phyloP scores from a whole-genome alignment of 2,797 vertebrate genomes.

The Aeoliscus strigatus region DNA sequence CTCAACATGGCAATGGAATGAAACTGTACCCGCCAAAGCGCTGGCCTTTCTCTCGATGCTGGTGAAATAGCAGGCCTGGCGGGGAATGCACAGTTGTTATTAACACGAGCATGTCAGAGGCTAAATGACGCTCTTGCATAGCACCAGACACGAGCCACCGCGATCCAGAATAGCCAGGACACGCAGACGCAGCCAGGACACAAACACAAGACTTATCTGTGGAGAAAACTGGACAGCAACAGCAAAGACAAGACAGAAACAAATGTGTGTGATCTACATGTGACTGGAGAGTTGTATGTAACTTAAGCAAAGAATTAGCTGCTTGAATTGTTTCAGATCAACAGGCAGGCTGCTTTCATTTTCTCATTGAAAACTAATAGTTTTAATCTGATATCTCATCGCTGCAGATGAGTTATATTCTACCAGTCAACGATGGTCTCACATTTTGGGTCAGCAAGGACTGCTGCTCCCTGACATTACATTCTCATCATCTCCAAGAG shows the following conservation, averaged over 20 bases:
- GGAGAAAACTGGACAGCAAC: slow-evolving; percentile 5
- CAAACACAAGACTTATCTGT: neutral
- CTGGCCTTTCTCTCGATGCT: slow-evolving; percentile 28
- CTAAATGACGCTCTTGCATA: slow-evolving; percentile 28
- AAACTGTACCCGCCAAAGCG: slow-evolving; percentile 46
- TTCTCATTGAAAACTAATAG: no score
- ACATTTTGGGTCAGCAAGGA: no score
- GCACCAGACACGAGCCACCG: slow-evolving; percentile 33
- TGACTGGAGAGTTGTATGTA: neutral
- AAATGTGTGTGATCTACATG: slow-evolving; percentile 3
- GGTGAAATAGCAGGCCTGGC: slow-evolving; percentile 45
- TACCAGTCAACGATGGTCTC: no score
- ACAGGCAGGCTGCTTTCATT: neutral
- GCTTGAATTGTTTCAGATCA: neutral
- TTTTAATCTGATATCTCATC: neutral
- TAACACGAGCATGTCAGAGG: slow-evolving; percentile 42
- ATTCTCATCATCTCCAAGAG: no score
- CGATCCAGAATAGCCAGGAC: slow-evolving; percentile 33
- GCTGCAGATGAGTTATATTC: slow-evolving; percentile 6
- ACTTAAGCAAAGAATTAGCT: neutral
- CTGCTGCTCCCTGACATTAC: no score
- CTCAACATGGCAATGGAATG: slow-evolving; percentile 47
- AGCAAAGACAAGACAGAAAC: slow-evolving; percentile 3
- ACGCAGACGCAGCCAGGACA: slow-evolving; percentile 18
- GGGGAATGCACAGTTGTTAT: slow-evolving; percentile 62